These are phyloP conservation scores for Pollicipes pollicipes DNA, from an alignment of 1,140 invertebrate genomes.

Conservation along the genomic window DNA sequence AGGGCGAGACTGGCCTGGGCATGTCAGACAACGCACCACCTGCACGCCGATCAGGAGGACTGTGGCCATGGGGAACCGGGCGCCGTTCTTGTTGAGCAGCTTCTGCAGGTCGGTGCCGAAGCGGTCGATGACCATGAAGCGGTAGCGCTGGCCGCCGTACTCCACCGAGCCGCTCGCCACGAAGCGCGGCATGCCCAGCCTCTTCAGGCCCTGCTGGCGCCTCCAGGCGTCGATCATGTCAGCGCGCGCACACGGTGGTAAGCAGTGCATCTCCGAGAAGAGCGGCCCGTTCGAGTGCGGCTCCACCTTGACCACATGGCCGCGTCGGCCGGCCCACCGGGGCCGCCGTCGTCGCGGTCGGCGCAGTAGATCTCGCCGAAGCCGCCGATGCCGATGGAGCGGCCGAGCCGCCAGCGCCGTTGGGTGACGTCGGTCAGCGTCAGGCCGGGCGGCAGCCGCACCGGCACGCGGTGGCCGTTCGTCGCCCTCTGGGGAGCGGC, in stretches of 20 bases:
- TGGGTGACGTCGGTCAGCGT: conserved; percentile 58
- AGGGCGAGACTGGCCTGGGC: too few species aligned
- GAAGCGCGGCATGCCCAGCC: conserved; percentile 69
- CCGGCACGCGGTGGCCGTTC: conserved; percentile 26
- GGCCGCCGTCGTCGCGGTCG: too few species aligned
- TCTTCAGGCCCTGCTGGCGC: conserved; percentile 41
- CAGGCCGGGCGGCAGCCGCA: conserved; percentile 54
- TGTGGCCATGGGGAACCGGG: conserved; percentile 51
- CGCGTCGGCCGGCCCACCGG: too few species aligned
- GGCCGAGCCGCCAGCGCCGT: conserved; percentile 70
- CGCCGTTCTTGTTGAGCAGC: conserved; percentile 46
- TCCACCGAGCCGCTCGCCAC: conserved; percentile 70
- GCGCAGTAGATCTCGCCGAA: conserved; percentile 78
- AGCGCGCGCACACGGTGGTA: conserved; percentile 57
- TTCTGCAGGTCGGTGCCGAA: conserved; percentile 77
- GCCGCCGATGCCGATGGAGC: conserved; percentile 65
- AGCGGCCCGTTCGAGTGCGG: too few species aligned
- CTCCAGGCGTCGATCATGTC: conserved; percentile 58
- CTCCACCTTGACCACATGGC: conserved; percentile 79
- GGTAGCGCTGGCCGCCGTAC: too few species aligned
- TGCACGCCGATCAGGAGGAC: conserved; percentile 60
- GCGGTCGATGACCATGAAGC: conserved; percentile 78
- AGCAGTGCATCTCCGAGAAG: conserved; percentile 89
- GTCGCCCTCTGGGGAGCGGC: background rate
- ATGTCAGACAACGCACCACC: conserved; percentile 68